These are phyloP conservation scores for Orthonychiurus folsomi DNA, from an alignment of 2,888 invertebrate species.

Conservation along the genomic window DNA sequence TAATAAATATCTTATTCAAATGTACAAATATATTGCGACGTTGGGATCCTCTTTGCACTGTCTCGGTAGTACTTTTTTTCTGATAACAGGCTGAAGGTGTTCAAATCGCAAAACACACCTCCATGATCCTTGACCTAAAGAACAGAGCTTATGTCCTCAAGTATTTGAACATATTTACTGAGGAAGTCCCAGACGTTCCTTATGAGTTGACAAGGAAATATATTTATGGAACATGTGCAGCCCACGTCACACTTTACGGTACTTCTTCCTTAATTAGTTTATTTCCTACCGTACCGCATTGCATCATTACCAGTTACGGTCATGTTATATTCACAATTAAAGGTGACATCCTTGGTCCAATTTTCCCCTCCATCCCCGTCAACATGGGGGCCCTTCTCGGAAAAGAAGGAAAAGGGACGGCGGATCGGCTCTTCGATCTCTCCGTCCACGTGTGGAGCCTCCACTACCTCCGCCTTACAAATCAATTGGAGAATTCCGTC, in stretches of 20 bases:
- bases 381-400: conserved; percentile 43
- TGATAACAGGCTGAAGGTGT: conserved; percentile 48
- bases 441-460: conserved; percentile 50
- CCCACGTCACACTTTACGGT: conserved; percentile 48
- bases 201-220: conserved; percentile 48
- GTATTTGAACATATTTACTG: conserved; percentile 49
- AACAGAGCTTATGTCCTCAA: conserved; percentile 48
- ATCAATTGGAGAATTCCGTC: conserved; percentile 45
- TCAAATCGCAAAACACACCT: conserved; percentile 49
- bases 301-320: neutral
- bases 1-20: neutral
- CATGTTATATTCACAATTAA: neutral
- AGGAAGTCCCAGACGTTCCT: conserved; percentile 49
- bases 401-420: conserved; percentile 48
- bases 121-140: conserved; percentile 50
- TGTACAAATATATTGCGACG: neutral
- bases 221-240: conserved; percentile 50
- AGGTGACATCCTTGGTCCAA: conserved; percentile 52
- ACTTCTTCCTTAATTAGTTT: too few species aligned
- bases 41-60: neutral
- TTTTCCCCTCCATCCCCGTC: conserved; percentile 44
- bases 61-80: neutral
- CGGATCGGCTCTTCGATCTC: conserved; percentile 50
- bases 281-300: neutral
- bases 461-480: conserved; percentile 49